Evolutionary conservation across 2,797 vertebrate species (phyloP).

Genomic region (Thamnophis elegans): DNA sequence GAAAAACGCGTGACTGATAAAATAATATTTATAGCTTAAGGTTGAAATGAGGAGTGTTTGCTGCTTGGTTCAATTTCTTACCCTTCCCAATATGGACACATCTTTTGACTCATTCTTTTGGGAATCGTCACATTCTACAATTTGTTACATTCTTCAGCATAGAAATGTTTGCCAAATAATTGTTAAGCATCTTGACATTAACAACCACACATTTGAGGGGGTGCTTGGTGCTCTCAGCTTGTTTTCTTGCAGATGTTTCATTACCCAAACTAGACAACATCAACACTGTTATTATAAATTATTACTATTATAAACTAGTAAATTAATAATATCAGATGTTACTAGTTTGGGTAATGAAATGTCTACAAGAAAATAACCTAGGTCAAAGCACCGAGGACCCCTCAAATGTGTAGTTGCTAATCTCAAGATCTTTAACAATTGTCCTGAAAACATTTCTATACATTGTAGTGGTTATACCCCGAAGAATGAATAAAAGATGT

Average conservation of each 20-base stretch:
- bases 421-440: background rate
- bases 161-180: background rate
- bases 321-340: background rate
- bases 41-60: background rate
- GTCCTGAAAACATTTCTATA: background rate
- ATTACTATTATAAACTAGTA: background rate
- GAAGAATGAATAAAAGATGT: background rate
- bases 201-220: background rate
- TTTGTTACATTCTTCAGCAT: background rate
- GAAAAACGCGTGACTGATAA: background rate
- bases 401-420: background rate
- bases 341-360: background rate
- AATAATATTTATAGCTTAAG: background rate
- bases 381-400: background rate
- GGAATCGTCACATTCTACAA: background rate
- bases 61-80: background rate
- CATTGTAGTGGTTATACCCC: background rate
- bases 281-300: background rate
- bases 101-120: no score
- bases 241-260: background rate
- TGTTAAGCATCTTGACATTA: background rate
- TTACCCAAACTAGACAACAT: background rate
- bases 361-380: background rate
- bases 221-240: background rate
- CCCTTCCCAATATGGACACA: no score